A percentile compares a stretch with the other conserved stretches of the same genome.
Evolutionary conservation across 2,797 vertebrate species (phyloP).

Genomic region (Urocyon cinereoargenteus): DNA sequence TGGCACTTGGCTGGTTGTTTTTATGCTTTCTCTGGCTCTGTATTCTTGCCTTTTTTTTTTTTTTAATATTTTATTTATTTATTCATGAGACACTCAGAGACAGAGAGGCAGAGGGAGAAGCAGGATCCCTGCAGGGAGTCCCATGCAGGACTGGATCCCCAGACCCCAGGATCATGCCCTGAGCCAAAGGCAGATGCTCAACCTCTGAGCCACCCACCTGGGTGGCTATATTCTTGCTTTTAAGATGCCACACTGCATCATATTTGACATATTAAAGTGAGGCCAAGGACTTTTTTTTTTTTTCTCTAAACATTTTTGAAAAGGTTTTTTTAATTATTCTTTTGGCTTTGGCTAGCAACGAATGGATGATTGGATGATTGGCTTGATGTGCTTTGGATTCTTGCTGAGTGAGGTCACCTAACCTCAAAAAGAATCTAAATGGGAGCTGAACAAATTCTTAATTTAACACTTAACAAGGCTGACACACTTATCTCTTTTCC

Average conservation of each 20-base stretch:
- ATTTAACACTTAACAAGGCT: conserved; percentile 44
- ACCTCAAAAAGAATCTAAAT: conserved; percentile 30
- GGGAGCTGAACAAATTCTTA: background rate
- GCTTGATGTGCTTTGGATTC: background rate
- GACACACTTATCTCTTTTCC: background rate
- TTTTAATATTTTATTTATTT: background rate
- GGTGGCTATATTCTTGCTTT: background rate
- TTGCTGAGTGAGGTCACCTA: conserved; percentile 47
- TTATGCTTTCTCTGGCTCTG: background rate
- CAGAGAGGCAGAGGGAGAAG: too few species aligned
- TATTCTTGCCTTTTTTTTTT: background rate
- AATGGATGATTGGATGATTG: background rate
- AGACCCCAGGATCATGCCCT: too few species aligned
- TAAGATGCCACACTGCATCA: background rate
- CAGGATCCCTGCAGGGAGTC: too few species aligned
- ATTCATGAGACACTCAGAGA: too few species aligned
- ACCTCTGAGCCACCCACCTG: too few species aligned
- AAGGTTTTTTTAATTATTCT: background rate
- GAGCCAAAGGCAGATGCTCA: too few species aligned
- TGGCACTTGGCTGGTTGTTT: background rate
- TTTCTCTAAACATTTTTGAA: conserved; percentile 6
- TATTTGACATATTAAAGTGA: background rate
- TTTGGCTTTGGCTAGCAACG: background rate
- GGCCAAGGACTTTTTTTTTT: background rate
- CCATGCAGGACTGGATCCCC: too few species aligned